Evolutionary conservation across 2,888 invertebrate genomes (phyloP).

Genomic region (Epinotia demarniana): DNA sequence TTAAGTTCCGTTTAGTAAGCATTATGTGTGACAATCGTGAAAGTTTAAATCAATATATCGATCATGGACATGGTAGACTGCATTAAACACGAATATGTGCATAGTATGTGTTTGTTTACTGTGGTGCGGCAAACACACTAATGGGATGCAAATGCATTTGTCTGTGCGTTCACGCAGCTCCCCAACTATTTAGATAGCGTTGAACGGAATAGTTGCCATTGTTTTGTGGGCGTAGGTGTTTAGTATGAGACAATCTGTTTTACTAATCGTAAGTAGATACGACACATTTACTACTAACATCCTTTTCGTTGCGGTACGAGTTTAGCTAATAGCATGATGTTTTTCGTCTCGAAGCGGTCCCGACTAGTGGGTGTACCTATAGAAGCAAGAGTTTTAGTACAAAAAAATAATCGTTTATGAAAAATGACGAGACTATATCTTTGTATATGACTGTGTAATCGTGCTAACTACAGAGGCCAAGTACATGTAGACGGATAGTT

Average conservation of each 20-base stretch:
- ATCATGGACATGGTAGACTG: neutral
- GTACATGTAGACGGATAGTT: no score
- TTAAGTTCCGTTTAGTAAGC: no score
- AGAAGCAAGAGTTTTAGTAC: no score
- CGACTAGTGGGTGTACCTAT: no score
- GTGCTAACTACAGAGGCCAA: no score
- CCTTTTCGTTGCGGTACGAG: neutral
- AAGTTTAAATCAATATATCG: neutral
- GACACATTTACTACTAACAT: neutral
- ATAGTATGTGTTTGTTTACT: slow-evolving; percentile 18
- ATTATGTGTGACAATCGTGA: no score
- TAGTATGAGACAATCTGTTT: slow-evolving; percentile 4
- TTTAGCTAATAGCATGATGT: neutral
- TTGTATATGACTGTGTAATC: no score
- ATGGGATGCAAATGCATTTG: slow-evolving; percentile 35
- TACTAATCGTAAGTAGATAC: neutral
- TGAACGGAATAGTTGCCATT: slow-evolving; percentile 22
- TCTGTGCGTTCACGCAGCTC: slow-evolving; percentile 29
- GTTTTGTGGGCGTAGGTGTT: slow-evolving; percentile 8
- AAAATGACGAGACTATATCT: no score
- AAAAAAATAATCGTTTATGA: no score
- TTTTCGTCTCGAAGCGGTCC: neutral
- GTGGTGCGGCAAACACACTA: slow-evolving; percentile 30
- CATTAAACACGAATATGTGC: neutral
- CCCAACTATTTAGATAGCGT: slow-evolving; percentile 29